phyloP scores from a whole-genome alignment of 2,113 vertebrate species.

The Suncus etruscus region DNA sequence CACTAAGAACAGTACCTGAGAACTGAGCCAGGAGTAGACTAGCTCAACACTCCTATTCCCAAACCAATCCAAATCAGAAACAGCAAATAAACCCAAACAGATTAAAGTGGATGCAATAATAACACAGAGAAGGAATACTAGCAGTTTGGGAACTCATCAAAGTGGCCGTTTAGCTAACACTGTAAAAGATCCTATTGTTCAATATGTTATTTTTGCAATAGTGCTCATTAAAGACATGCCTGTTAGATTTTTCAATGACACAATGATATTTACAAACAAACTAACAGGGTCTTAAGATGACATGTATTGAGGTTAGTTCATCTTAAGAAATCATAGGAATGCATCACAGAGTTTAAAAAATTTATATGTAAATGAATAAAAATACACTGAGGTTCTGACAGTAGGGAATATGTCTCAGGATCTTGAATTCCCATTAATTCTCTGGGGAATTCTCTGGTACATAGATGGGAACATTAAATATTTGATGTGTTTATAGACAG shows the following conservation, averaged over 20 bases:
- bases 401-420: not conserved
- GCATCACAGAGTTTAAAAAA: not conserved
- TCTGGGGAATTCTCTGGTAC: not conserved
- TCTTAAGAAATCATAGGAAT: constrained; percentile 29
- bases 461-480: not conserved
- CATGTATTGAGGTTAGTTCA: not conserved
- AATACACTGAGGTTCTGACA: constrained; percentile 24
- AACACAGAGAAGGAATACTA: not conserved
- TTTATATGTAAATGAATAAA: constrained; percentile 3
- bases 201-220: constrained; percentile 41
- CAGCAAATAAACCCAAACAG: not conserved
- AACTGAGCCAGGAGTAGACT: too few species aligned
- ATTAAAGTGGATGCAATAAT: constrained; percentile 3
- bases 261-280: constrained; percentile 33
- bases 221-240: not conserved
- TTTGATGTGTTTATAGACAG: not conserved
- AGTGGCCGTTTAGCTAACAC: not conserved
- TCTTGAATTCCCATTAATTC: not conserved
- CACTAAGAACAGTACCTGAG: too few species aligned
- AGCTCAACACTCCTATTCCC: too few species aligned
- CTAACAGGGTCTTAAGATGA: not conserved
- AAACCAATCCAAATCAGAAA: too few species aligned
- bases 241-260: not conserved
- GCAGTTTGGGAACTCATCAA: not conserved
- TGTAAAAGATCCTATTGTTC: constrained; percentile 21